phyloP scores from a whole-genome alignment of 2,888 invertebrate species.

The Rhagonycha fulva region DNA sequence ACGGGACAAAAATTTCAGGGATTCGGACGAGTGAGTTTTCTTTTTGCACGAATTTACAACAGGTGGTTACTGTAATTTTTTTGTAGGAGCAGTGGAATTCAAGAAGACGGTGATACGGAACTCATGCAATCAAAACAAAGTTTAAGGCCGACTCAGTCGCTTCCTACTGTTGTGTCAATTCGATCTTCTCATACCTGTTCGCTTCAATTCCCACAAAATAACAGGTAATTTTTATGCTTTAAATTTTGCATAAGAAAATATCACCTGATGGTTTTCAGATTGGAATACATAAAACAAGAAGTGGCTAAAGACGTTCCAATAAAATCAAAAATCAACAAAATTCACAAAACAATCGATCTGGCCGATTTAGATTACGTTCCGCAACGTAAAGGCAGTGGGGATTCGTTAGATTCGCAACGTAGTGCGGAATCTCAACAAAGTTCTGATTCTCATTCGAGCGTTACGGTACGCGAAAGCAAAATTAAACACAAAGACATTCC shows the following conservation, averaged over 20 bases:
- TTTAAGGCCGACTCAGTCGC: slow-evolving; percentile 54
- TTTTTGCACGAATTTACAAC: neutral
- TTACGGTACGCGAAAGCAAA: slow-evolving; percentile 38
- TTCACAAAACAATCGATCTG: slow-evolving; percentile 50
- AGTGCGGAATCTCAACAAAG: slow-evolving; percentile 58
- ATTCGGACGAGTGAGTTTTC: slow-evolving; percentile 53
- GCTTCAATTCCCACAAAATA: slow-evolving; percentile 26
- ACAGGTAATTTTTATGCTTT: slow-evolving; percentile 12
- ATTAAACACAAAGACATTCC: slow-evolving; percentile 24
- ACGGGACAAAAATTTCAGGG: slow-evolving; percentile 36
- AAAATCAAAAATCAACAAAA: slow-evolving; percentile 48
- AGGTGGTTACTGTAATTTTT: slow-evolving; percentile 6
- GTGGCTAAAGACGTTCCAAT: slow-evolving; percentile 48
- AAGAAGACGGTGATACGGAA: slow-evolving; percentile 61
- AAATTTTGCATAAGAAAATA: neutral
- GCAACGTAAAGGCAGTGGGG: slow-evolving; percentile 60
- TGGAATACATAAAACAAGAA: slow-evolving; percentile 51
- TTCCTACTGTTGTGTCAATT: slow-evolving; percentile 51
- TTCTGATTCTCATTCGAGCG: slow-evolving; percentile 51
- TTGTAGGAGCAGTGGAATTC: slow-evolving; percentile 60
- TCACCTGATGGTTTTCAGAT: slow-evolving; percentile 37
- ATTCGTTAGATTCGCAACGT: slow-evolving; percentile 59
- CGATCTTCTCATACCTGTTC: slow-evolving; percentile 31
- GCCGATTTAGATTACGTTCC: slow-evolving; percentile 48
- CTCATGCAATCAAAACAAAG: slow-evolving; percentile 44